Conservation (phyloP, 1,140 invertebrate genomes). For the Drosophila oshimai region DNA sequence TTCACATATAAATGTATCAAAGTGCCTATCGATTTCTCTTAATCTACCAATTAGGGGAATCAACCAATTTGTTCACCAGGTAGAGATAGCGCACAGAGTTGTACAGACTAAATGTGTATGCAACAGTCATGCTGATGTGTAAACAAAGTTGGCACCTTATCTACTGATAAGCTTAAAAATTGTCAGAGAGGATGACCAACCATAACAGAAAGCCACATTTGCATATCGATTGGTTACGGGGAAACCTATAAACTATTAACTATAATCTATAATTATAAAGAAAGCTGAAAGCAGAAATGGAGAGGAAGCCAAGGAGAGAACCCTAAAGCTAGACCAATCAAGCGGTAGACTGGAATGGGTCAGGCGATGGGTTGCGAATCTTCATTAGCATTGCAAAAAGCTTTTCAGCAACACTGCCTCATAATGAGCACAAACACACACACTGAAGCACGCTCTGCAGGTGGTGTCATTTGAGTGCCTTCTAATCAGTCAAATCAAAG, state of each 20-base stretch:
- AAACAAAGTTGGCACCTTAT: conserved; percentile 26
- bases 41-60: background rate
- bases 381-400: conserved; percentile 58
- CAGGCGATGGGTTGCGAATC: conserved; percentile 37
- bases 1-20: too few species aligned
- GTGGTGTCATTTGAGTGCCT: conserved; percentile 14
- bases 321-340: background rate
- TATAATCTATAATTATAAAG: conserved; percentile 31
- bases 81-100: background rate
- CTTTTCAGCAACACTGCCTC: conserved; percentile 21
- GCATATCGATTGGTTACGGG: conserved; percentile 22
- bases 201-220: conserved; percentile 21
- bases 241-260: conserved; percentile 21
- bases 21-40: background rate
- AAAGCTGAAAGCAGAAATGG: conserved; percentile 7
- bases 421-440: conserved; percentile 8
- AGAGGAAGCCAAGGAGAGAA: background rate
- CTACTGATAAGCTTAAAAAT: conserved; percentile 18
- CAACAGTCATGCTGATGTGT: conserved; percentile 39
- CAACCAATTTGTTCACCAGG: background rate
- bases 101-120: background rate
- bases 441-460: background rate
- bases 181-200: background rate
- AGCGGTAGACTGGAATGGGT: conserved; percentile 23
- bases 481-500: conserved; percentile 25